Percentiles rank a stretch among this genome's conserved stretches.
These are phyloP conservation scores for Diplazon laetatorius DNA, from an alignment of 2,888 invertebrate genomes.

Conservation along the genomic window DNA sequence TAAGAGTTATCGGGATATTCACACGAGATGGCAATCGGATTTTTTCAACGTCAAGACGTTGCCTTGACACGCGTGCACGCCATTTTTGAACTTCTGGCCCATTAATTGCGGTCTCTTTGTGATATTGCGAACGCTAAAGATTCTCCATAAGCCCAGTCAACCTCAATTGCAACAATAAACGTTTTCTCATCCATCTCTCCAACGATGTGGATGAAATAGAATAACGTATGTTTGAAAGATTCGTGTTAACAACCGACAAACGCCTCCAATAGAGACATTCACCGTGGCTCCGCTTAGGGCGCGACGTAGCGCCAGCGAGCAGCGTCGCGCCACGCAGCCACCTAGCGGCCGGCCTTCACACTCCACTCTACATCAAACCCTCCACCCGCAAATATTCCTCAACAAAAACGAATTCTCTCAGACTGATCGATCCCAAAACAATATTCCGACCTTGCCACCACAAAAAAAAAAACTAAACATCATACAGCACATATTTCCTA, in stretches of 20 bases:
- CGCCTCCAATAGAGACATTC: too few relatives aligned
- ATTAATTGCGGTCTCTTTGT: slow-evolving; percentile 43
- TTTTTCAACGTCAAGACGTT: neutral
- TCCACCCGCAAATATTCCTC: neutral
- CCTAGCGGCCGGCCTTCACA: neutral
- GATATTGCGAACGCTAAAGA: slow-evolving; percentile 56
- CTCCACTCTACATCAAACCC: neutral
- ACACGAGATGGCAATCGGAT: slow-evolving; percentile 63
- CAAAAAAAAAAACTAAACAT: neutral
- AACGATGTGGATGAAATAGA: too few relatives aligned
- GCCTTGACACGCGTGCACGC: slow-evolving; percentile 11
- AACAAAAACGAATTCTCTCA: too few relatives aligned
- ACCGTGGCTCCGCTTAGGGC: too few relatives aligned
- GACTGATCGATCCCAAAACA: neutral
- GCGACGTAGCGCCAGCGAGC: too few relatives aligned
- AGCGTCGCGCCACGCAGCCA: too few relatives aligned
- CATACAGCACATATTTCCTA: neutral
- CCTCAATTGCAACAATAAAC: slow-evolving; percentile 45
- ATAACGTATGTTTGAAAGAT: too few relatives aligned
- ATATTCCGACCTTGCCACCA: too few relatives aligned
- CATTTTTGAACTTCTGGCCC: too few relatives aligned
- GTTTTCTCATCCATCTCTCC: neutral
- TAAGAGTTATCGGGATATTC: slow-evolving; percentile 60
- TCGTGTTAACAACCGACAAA: too few relatives aligned
- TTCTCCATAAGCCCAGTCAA: slow-evolving; percentile 15